phyloP scores from a whole-genome alignment of 2,797 vertebrate species.

The Sphaeramia orbicularis region DNA sequence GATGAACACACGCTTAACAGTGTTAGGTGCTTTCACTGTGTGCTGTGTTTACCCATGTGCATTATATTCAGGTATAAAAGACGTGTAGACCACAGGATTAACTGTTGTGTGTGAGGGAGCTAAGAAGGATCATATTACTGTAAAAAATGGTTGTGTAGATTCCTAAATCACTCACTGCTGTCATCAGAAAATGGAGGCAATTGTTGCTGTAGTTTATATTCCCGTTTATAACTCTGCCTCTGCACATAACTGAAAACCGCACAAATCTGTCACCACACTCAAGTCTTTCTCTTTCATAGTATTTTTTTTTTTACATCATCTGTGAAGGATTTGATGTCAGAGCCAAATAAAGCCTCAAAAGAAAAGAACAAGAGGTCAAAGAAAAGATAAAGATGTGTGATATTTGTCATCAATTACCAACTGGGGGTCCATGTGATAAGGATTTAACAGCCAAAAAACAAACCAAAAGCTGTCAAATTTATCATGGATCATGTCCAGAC shows the following conservation, averaged over 20 bases:
- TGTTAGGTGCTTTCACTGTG: background rate
- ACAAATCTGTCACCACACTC: background rate
- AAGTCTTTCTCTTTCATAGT: background rate
- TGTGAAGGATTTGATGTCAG: background rate
- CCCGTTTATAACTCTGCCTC: background rate
- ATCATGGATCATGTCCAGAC: background rate
- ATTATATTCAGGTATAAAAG: background rate
- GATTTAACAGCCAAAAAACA: slow-evolving; percentile 7
- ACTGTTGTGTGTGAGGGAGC: background rate
- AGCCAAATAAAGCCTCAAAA: slow-evolving; percentile 3
- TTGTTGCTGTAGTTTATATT: slow-evolving; percentile 7
- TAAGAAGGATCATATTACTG: background rate
- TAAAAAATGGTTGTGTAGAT: too few species aligned
- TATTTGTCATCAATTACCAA: slow-evolving; percentile 3
- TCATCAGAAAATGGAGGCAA: slow-evolving; percentile 11
- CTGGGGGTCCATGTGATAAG: background rate
- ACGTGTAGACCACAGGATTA: slow-evolving; percentile 11
- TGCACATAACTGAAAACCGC: background rate
- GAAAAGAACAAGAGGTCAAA: slow-evolving; percentile 4
- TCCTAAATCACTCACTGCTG: too few species aligned
- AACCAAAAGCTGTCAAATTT: slow-evolving; percentile 8
- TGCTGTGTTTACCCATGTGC: slow-evolving; percentile 1
- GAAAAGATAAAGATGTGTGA: slow-evolving; percentile 4
- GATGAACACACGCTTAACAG: slow-evolving; percentile 2
- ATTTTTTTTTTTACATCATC: background rate